Conservation (phyloP, 2,888 invertebrate species). For the Xylota sylvarum region DNA sequence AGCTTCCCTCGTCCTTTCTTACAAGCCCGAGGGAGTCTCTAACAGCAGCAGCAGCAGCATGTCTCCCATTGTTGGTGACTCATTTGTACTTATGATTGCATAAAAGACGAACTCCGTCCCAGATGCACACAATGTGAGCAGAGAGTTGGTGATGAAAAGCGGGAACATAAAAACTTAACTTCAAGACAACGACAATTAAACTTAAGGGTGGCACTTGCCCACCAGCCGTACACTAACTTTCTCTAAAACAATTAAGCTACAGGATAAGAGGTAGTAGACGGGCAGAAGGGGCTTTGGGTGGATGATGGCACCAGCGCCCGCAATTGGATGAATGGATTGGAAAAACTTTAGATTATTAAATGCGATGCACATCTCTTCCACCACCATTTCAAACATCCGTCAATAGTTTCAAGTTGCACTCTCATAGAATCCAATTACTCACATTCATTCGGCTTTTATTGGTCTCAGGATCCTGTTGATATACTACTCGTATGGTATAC, state of each 20-base stretch:
- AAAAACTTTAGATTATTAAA: conserved; percentile 52
- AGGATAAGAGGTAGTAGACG: conserved; percentile 24
- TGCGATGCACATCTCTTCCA: conserved; percentile 5
- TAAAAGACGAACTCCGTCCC: conserved; percentile 66
- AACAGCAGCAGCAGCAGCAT: conserved; percentile 42
- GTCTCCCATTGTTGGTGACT: conserved; percentile 52
- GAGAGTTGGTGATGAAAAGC: conserved; percentile 10
- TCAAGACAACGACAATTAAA: conserved; percentile 72
- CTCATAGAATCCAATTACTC: conserved; percentile 59
- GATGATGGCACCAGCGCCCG: background rate
- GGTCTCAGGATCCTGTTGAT: conserved; percentile 23
- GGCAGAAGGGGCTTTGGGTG: too few species aligned
- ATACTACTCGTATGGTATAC: too few species aligned
- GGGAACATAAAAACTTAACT: conserved; percentile 56
- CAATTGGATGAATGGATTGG: conserved; percentile 25
- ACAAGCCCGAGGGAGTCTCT: conserved; percentile 47
- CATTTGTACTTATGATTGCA: conserved; percentile 75
- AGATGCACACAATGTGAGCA: conserved; percentile 53
- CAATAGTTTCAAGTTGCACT: conserved; percentile 57
- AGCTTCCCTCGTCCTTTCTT: conserved; percentile 61
- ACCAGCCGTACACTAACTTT: conserved; percentile 42
- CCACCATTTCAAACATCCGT: background rate
- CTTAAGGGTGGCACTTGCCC: conserved; percentile 63
- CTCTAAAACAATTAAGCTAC: conserved; percentile 61
- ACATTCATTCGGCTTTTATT: conserved; percentile 59